Conservation (phyloP, 92 coral and sea anemone species). For the Diadumene lineata region DNA sequence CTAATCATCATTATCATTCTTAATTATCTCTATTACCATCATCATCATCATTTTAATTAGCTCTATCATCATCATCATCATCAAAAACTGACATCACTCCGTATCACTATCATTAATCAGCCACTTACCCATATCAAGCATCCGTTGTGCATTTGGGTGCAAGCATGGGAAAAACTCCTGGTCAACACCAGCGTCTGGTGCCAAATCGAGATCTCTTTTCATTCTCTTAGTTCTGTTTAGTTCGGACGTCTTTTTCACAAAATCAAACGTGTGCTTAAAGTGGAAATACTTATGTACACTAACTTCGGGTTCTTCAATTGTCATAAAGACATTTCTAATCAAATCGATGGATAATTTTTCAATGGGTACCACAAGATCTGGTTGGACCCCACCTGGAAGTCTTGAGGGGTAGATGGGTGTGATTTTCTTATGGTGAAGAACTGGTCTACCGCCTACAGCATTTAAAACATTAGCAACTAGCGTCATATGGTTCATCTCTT, state of each 20-base stretch:
- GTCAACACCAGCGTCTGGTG: slow-evolving; percentile 5
- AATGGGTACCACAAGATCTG: slow-evolving; percentile 58
- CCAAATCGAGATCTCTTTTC: not conserved
- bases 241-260: not conserved
- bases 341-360: slow-evolving; percentile 67
- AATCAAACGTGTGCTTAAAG: slow-evolving; percentile 7
- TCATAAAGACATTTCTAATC: slow-evolving; percentile 79
- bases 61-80: not conserved
- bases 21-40: too few species aligned
- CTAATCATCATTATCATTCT: too few species aligned
- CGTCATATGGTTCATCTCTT: slow-evolving; percentile 78
- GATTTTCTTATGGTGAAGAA: slow-evolving; percentile 39
- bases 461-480: slow-evolving; percentile 77
- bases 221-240: not conserved
- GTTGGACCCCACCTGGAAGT: slow-evolving; percentile 83
- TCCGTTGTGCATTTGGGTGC: too few species aligned
- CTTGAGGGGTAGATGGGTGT: slow-evolving; percentile 64
- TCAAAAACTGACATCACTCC: not conserved
- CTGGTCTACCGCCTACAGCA: slow-evolving; percentile 75
- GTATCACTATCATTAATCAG: not conserved
- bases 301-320: slow-evolving; percentile 56
- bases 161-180: not conserved
- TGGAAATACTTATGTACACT: not conserved
- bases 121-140: not conserved
- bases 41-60: not conserved